Evolutionary conservation across 2,113 vertebrate species (phyloP).

Genomic region (Seriola dumerili): DNA sequence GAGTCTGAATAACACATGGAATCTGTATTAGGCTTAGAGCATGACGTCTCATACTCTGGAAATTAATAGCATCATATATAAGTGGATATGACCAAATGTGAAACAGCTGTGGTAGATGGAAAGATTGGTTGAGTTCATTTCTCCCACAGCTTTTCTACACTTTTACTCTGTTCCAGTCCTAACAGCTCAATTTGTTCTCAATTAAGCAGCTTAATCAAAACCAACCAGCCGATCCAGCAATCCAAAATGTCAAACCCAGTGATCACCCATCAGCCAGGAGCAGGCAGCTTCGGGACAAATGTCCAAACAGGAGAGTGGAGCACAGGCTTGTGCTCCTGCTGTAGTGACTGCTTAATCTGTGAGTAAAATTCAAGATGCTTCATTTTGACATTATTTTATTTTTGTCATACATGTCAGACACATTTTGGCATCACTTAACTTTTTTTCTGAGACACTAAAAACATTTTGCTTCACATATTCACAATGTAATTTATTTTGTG

Average conservation of each 20-base stretch:
- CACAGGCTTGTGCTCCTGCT: constrained; percentile 85
- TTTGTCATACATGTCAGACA: not conserved
- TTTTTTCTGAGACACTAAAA: not conserved
- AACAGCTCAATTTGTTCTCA: constrained; percentile 5
- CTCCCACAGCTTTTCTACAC: not conserved
- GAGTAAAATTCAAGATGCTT: constrained; percentile 62
- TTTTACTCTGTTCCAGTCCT: not conserved
- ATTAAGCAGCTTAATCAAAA: constrained; percentile 14
- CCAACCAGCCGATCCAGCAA: constrained; percentile 3
- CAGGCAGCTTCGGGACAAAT: constrained; percentile 82
- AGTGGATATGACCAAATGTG: not conserved
- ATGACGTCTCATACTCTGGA: not conserved
- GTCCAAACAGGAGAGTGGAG: constrained; percentile 88
- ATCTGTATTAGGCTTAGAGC: not conserved
- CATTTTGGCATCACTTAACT: not conserved
- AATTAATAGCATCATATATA: not conserved
- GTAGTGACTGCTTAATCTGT: constrained; percentile 84
- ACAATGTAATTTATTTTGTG: constrained; percentile 1
- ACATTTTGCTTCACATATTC: not conserved
- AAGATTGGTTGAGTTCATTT: not conserved
- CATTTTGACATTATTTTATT: not conserved
- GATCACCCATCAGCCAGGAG: constrained; percentile 81
- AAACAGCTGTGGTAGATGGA: not conserved
- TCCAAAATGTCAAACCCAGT: constrained; percentile 85
- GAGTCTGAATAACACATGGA: not conserved